phyloP scores from a whole-genome alignment of 2,888 invertebrate genomes.

The Cantharis rustica region DNA sequence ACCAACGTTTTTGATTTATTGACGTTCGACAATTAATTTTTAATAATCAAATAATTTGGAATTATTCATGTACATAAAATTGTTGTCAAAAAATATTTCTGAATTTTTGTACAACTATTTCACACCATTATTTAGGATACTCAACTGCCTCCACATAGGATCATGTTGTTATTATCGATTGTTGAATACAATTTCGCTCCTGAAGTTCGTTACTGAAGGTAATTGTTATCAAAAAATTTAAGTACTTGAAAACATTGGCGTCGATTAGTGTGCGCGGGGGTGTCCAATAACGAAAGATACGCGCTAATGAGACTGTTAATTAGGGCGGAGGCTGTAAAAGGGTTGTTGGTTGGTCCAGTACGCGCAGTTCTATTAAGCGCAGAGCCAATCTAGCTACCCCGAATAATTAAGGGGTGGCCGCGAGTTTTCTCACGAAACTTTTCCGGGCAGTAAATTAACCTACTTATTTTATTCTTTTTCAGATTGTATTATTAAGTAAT shows the following conservation, averaged over 20 bases:
- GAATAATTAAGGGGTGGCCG: constrained; percentile 56
- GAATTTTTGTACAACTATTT: not conserved
- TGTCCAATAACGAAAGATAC: constrained; percentile 35
- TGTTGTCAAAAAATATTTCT: not conserved
- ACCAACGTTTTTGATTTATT: constrained; percentile 36
- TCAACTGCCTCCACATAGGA: not conserved
- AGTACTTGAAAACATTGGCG: constrained; percentile 20
- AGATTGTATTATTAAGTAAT: not conserved
- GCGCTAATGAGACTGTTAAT: constrained; percentile 51
- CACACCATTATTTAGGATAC: not conserved
- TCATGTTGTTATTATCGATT: not conserved
- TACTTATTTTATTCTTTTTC: not conserved
- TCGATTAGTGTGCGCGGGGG: constrained; percentile 31
- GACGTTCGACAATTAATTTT: constrained; percentile 26
- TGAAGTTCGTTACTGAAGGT: too few relatives aligned
- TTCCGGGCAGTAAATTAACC: constrained; percentile 20
- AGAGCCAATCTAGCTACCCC: constrained; percentile 50
- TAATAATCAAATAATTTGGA: not conserved
- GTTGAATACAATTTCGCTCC: not conserved
- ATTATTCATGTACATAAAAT: not conserved
- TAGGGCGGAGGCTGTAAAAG: constrained; percentile 54
- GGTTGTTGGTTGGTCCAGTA: constrained; percentile 50
- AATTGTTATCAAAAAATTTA: not conserved
- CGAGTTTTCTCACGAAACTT: constrained; percentile 27
- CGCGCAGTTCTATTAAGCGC: constrained; percentile 59